Evolutionary conservation across 2,888 invertebrate genomes (phyloP).

Genomic region (Nomada ferruginata): DNA sequence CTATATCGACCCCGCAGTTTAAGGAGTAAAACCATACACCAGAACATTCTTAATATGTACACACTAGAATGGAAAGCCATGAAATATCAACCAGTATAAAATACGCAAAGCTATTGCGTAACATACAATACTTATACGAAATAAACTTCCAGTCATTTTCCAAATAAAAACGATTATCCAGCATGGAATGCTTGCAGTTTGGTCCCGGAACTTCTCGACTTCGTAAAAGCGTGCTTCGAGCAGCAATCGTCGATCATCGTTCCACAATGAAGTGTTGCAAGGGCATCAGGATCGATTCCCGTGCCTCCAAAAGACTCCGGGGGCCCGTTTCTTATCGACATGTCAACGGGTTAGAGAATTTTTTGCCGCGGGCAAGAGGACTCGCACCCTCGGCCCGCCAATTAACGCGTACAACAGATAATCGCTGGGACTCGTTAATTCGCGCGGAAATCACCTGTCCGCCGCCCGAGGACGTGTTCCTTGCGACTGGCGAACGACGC

Average conservation of each 20-base stretch:
- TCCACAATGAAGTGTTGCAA: background rate
- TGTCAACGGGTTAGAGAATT: conserved; percentile 17
- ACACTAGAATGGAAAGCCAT: too few species aligned
- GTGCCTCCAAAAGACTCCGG: background rate
- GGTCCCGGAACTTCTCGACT: background rate
- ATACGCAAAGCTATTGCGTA: too few species aligned
- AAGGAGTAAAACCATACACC: too few species aligned
- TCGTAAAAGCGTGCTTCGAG: background rate
- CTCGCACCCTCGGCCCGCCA: conserved; percentile 23
- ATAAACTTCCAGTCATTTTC: background rate
- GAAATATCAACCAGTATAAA: too few species aligned
- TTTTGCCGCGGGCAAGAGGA: background rate
- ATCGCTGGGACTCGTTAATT: conserved; percentile 71
- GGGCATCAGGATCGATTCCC: background rate
- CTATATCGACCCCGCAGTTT: too few species aligned
- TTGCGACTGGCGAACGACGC: conserved; percentile 31
- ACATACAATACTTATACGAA: too few species aligned
- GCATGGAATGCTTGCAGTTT: too few species aligned
- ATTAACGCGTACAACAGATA: conserved; percentile 63
- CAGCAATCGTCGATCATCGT: conserved; percentile 35
- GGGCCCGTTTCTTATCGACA: conserved; percentile 6
- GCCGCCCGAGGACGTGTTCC: conserved; percentile 36
- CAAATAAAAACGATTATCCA: background rate
- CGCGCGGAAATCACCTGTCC: conserved; percentile 72
- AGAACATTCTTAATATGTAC: too few species aligned